A percentile compares a stretch with the other conserved stretches of the same genome.
phyloP scores from a whole-genome alignment of 64 coral and sea anemone species.

The Montipora capricornis region DNA sequence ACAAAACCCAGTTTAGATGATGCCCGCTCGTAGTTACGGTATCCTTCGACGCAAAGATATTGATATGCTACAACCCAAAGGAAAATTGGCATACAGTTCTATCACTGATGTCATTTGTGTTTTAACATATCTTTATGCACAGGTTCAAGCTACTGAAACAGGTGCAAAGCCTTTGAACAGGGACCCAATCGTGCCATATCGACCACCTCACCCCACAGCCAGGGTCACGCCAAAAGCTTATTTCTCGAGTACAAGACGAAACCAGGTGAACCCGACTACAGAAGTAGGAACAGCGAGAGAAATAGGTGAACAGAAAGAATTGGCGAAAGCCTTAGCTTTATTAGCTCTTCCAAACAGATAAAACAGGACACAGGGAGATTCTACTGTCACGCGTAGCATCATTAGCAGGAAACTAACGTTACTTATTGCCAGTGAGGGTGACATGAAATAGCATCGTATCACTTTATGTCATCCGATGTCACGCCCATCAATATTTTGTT shows the following conservation, averaged over 20 bases:
- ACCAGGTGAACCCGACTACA: neutral
- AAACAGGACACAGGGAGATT: neutral
- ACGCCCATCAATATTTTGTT: no score
- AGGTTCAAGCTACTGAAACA: neutral
- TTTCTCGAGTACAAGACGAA: neutral
- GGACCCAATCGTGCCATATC: neutral
- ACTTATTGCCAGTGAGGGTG: no score
- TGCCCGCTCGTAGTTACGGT: no score
- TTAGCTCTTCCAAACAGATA: slow-evolving; percentile 46
- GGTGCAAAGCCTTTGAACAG: neutral
- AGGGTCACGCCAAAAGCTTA: neutral
- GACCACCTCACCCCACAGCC: neutral
- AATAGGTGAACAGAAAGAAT: slow-evolving; percentile 17
- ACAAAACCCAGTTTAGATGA: no score
- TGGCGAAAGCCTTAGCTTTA: slow-evolving; percentile 7
- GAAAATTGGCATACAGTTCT: neutral
- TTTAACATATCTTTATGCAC: neutral
- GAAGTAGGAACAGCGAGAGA: neutral
- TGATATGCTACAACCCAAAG: no score
- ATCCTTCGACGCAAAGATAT: no score
- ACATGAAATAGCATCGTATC: no score
- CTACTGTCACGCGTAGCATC: neutral
- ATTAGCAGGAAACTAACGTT: neutral
- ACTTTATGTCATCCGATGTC: no score
- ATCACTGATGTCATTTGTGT: neutral